Percentiles rank a stretch among this genome's conserved stretches.
Conservation (phyloP, 2,888 invertebrate genomes). For the Parnassius apollo region DNA sequence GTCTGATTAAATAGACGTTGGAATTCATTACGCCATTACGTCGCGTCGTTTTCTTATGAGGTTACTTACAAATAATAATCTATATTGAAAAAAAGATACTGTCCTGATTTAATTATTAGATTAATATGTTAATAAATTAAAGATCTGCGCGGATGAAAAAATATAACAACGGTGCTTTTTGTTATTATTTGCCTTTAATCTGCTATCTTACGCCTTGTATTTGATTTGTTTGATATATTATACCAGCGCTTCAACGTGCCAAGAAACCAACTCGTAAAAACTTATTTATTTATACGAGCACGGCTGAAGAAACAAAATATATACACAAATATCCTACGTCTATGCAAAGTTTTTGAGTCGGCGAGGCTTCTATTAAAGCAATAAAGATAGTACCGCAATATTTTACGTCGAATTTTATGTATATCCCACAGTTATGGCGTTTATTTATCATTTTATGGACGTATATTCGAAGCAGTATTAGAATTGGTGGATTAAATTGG, state of each 20-base stretch:
- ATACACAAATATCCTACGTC: conserved; percentile 14
- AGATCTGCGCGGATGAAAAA: neutral
- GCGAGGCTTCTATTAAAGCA: conserved; percentile 29
- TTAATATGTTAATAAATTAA: too few relatives aligned
- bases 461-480: conserved; percentile 6
- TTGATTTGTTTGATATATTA: neutral
- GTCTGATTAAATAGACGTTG: too few relatives aligned
- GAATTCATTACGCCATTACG: too few relatives aligned
- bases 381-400: conserved; percentile 30
- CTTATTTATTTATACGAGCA: conserved; percentile 11
- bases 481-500: neutral
- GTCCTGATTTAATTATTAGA: too few relatives aligned
- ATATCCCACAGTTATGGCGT: conserved; percentile 27
- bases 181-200: neutral
- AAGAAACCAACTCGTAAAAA: conserved; percentile 7
- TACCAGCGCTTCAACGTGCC: neutral
- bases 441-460: conserved; percentile 31
- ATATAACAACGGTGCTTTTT: neutral
- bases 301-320: conserved; percentile 10
- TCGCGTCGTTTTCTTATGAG: too few relatives aligned
- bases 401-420: conserved; percentile 29
- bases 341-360: conserved; percentile 29
- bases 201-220: neutral
- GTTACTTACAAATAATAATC: too few relatives aligned
- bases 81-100: too few relatives aligned